Conservation (phyloP, 1,140 invertebrate genomes). For the Drosophila watanabei region DNA sequence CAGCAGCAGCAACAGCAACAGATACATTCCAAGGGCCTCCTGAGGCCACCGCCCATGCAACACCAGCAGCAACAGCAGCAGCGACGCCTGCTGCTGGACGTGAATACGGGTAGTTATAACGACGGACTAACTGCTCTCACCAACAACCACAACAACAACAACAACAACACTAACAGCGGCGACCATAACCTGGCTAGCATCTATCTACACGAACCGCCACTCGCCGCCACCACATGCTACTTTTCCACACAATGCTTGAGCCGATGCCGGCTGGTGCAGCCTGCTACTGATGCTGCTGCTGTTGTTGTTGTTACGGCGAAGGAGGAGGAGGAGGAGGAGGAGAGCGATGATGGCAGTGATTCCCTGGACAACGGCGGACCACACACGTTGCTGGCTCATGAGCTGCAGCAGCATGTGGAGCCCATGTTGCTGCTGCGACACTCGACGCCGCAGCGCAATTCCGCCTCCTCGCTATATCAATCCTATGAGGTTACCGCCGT, state of each 20-base stretch:
- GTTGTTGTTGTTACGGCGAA: slow-evolving; percentile 23
- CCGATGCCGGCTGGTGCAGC: slow-evolving; percentile 23
- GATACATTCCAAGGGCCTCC: slow-evolving; percentile 76
- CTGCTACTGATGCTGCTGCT: slow-evolving; percentile 10
- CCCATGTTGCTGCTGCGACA: slow-evolving; percentile 62
- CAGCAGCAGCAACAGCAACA: slow-evolving; percentile 55
- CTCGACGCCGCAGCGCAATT: slow-evolving; percentile 60
- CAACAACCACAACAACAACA: slow-evolving; percentile 44
- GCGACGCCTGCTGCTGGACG: slow-evolving; percentile 73
- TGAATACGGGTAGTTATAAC: slow-evolving; percentile 83
- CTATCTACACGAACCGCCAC: slow-evolving; percentile 55
- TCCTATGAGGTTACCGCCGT: slow-evolving; percentile 50
- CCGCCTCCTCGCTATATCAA: slow-evolving; percentile 53
- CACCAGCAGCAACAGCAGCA: slow-evolving; percentile 53
- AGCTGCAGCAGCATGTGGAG: slow-evolving; percentile 65
- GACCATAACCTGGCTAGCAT: slow-evolving; percentile 48
- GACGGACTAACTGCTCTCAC: slow-evolving; percentile 59
- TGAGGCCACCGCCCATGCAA: slow-evolving; percentile 62
- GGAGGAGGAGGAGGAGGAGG: slow-evolving; percentile 15
- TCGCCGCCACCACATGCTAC: slow-evolving; percentile 56
- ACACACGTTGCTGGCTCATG: slow-evolving; percentile 59
- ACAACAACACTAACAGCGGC: slow-evolving; percentile 50
- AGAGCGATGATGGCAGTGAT: slow-evolving; percentile 53
- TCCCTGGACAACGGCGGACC: slow-evolving; percentile 53
- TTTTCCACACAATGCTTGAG: slow-evolving; percentile 68